A percentile compares a stretch with the other conserved stretches of the same genome.
Conservation (phyloP, 2,113 vertebrate genomes). For the Pholis gunnellus region DNA sequence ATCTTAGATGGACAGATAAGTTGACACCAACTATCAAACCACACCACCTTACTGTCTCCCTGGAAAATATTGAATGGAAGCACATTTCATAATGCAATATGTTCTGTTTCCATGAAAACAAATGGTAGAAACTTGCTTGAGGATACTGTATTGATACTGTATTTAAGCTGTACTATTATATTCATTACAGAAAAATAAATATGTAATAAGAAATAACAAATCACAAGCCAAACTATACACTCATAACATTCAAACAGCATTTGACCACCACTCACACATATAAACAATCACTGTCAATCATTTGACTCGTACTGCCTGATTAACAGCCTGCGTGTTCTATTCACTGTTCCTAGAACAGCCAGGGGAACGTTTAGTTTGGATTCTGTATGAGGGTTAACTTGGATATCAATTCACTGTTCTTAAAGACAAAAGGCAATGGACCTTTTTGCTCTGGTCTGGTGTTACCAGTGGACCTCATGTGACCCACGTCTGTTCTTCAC, state of each 20-base stretch:
- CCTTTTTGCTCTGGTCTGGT: neutral
- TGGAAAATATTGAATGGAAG: neutral
- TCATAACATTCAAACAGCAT: neutral
- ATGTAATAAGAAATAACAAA: neutral
- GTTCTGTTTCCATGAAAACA: neutral
- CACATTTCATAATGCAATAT: neutral
- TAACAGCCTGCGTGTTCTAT: neutral
- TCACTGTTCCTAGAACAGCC: neutral
- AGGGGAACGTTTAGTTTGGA: neutral
- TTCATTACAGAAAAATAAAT: neutral
- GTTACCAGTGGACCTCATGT: slow-evolving; percentile 9
- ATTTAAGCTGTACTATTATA: too few species aligned
- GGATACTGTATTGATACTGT: neutral
- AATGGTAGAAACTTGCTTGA: neutral
- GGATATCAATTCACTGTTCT: neutral
- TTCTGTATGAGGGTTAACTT: neutral
- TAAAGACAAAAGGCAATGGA: neutral
- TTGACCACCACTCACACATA: neutral
- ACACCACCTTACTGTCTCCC: neutral
- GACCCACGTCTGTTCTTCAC: neutral
- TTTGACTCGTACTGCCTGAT: neutral
- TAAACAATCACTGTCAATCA: neutral
- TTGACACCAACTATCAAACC: neutral
- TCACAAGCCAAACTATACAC: neutral
- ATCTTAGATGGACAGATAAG: neutral